Conservation (phyloP, 1,140 invertebrate species). For the Steinernema khuongi region DNA sequence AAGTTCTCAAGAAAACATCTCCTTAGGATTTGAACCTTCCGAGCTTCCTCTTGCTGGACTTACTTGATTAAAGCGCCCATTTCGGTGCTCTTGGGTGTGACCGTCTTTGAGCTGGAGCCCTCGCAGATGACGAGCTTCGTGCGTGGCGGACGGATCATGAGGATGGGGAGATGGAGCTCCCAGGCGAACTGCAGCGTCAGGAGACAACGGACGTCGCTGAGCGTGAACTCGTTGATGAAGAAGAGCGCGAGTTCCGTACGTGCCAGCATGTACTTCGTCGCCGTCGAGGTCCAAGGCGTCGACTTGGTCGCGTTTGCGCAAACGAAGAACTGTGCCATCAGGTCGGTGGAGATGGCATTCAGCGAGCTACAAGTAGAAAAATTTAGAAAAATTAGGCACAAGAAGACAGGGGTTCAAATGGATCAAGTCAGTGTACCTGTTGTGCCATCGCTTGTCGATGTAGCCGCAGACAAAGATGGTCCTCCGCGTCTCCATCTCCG, state of each 20-base stretch:
- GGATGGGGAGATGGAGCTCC: conserved; percentile 35
- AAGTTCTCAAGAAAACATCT: not conserved
- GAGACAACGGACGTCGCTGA: conserved; percentile 34
- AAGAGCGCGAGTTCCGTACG: conserved; percentile 32
- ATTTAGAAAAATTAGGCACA: not conserved
- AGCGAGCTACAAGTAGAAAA: conserved; percentile 23
- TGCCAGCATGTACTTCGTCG: conserved; percentile 22
- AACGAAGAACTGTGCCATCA: conserved; percentile 32
- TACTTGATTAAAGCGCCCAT: conserved; percentile 15
- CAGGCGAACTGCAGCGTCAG: conserved; percentile 42
- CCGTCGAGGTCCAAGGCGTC: not conserved
- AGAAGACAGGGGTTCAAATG: not conserved
- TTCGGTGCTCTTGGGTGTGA: not conserved
- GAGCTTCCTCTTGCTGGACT: too few relatives aligned
- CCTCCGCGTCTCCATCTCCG: not conserved
- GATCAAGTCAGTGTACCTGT: not conserved
- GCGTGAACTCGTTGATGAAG: conserved; percentile 40
- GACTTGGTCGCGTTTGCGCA: conserved; percentile 25
- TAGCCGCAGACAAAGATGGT: conserved; percentile 33
- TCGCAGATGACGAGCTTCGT: conserved; percentile 41
- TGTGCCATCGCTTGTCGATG: conserved; percentile 34
- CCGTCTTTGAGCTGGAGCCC: conserved; percentile 6
- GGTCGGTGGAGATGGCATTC: conserved; percentile 31
- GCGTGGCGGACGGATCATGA: conserved; percentile 38
- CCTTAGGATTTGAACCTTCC: not conserved